A percentile compares a stretch with the other conserved stretches of the same genome.
These are phyloP conservation scores for Petrosia ficiformis DNA, from an alignment of 37 sponge, comb jelly and placozoan species.

Conservation along the genomic window DNA sequence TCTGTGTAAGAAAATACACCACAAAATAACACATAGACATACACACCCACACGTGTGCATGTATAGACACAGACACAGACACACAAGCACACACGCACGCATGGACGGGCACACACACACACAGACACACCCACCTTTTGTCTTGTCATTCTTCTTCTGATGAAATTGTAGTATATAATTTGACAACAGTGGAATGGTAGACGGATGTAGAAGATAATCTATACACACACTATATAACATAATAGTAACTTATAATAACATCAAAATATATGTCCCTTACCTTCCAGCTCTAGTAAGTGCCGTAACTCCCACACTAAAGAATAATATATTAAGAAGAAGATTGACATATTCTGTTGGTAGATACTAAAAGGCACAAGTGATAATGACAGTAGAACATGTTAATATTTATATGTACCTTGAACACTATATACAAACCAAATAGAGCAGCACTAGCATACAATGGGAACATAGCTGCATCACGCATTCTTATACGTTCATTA, in stretches of 20 bases:
- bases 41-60: background rate
- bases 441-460: conserved; percentile 89
- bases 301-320: conserved; percentile 67
- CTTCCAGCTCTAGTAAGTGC: conserved; percentile 51
- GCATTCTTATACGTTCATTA: conserved; percentile 70
- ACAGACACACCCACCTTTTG: background rate
- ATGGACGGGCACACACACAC: background rate
- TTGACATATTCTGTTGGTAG: conserved; percentile 84
- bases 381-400: background rate
- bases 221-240: background rate
- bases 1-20: conserved; percentile 12
- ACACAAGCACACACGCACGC: too few species aligned
- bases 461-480: conserved; percentile 94
- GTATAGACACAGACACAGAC: background rate
- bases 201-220: background rate
- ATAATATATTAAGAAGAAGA: conserved; percentile 51
- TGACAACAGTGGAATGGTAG: too few species aligned
- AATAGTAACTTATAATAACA: background rate
- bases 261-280: conserved; percentile 18
- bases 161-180: background rate
- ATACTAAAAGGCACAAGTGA: conserved; percentile 21
- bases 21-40: background rate
- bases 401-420: conserved; percentile 71
- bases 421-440: conserved; percentile 91
- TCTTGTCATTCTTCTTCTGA: background rate